phyloP scores from a whole-genome alignment of 2,113 vertebrate species.

The Megalops atlanticus region DNA sequence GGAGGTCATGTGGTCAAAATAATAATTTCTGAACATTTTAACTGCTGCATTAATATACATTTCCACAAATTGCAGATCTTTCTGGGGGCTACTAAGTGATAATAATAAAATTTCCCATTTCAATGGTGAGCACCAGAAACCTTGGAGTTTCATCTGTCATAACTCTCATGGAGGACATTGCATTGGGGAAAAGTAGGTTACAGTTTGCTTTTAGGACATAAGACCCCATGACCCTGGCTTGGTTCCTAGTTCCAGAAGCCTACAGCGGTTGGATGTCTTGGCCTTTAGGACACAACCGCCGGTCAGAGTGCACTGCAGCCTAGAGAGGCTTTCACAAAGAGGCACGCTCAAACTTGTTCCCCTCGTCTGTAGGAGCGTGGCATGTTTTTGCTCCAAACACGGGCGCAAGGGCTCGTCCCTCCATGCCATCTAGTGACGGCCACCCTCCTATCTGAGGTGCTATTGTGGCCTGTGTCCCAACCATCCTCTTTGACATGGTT shows the following conservation, averaged over 20 bases:
- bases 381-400: background rate
- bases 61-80: background rate
- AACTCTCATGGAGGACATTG: constrained; percentile 1
- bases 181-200: constrained; percentile 65
- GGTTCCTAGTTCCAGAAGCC: constrained; percentile 50
- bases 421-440: background rate
- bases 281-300: constrained; percentile 8
- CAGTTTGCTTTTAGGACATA: constrained; percentile 71
- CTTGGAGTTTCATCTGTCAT: background rate
- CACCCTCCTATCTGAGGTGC: background rate
- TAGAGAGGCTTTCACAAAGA: constrained; percentile 31
- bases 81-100: background rate
- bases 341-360: constrained; percentile 5
- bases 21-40: background rate
- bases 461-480: background rate
- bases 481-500: no score
- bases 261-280: background rate
- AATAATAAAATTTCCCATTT: background rate
- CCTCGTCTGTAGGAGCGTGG: constrained; percentile 35
- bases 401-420: background rate
- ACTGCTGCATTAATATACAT: background rate
- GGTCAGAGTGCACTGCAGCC: constrained; percentile 30
- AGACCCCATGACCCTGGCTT: constrained; percentile 63
- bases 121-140: constrained; percentile 3
- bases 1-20: background rate